Conservation (phyloP, 2,888 invertebrate species). For the Notodonta ziczac region DNA sequence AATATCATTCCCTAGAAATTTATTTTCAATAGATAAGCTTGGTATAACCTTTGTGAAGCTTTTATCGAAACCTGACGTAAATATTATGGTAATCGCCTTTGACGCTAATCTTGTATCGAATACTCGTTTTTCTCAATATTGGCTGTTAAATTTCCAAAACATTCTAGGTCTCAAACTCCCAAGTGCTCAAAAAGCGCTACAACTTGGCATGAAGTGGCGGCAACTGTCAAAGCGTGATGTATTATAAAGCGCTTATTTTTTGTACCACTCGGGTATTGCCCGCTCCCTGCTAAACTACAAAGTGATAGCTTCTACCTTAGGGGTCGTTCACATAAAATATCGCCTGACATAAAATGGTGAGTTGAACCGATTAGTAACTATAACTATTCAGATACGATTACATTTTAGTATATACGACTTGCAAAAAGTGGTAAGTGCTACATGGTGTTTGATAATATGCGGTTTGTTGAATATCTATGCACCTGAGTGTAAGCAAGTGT, state of each 20-base stretch:
- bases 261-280: neutral
- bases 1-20: no score
- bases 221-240: neutral
- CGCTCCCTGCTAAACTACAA: neutral
- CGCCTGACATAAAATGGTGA: no score
- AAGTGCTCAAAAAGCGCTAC: neutral
- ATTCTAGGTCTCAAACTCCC: neutral
- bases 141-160: neutral
- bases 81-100: neutral
- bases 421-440: no score
- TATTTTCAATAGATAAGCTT: no score
- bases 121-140: slow-evolving; percentile 1
- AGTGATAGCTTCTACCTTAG: neutral
- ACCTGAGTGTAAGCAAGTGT: no score
- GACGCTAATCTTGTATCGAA: slow-evolving; percentile 1
- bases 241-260: neutral
- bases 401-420: no score
- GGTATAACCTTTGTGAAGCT: no score
- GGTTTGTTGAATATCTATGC: no score
- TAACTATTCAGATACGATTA: no score
- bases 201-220: neutral
- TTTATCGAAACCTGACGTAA: neutral
- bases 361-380: no score
- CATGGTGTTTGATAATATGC: no score
- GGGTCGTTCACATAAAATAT: neutral